phyloP scores from a whole-genome alignment of 2,797 vertebrate species.

The Peromyscus aztecus region DNA sequence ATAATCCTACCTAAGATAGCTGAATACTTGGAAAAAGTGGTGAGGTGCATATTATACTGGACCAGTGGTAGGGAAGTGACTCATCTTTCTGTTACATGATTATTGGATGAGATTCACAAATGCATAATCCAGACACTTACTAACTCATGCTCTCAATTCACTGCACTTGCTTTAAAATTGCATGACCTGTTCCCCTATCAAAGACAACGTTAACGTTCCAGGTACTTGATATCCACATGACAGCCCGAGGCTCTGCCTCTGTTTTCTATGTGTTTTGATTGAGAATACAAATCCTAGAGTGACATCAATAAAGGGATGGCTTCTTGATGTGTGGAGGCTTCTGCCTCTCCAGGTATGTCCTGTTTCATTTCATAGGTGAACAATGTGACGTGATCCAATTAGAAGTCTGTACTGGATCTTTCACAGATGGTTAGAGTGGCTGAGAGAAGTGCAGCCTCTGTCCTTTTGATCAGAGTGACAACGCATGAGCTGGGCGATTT shows the following conservation, averaged over 20 bases:
- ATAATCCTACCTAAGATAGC: neutral
- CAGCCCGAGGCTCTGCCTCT: neutral
- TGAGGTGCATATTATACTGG: neutral
- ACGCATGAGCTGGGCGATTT: neutral
- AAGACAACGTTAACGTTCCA: neutral
- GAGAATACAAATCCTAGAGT: conserved; percentile 47
- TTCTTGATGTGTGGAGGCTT: conserved; percentile 78
- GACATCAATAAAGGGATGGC: conserved; percentile 82
- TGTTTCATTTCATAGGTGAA: conserved; percentile 47
- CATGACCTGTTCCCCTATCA: rapidly evolving
- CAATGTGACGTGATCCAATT: conserved; percentile 80
- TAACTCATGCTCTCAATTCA: neutral
- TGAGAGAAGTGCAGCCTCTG: conserved; percentile 31
- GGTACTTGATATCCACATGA: neutral
- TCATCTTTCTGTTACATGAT: neutral
- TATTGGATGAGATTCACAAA: neutral
- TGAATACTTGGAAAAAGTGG: neutral
- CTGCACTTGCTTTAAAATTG: neutral
- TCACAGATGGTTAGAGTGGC: conserved; percentile 85
- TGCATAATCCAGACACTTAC: neutral
- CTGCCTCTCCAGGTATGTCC: conserved; percentile 78
- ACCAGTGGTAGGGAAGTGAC: neutral
- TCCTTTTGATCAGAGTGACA: neutral
- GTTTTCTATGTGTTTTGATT: conserved; percentile 13
- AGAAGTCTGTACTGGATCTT: conserved; percentile 88